Base-by-base conservation (phyloP, 2,113 vertebrate genomes). In the Eudorcas thomsonii region DNA sequence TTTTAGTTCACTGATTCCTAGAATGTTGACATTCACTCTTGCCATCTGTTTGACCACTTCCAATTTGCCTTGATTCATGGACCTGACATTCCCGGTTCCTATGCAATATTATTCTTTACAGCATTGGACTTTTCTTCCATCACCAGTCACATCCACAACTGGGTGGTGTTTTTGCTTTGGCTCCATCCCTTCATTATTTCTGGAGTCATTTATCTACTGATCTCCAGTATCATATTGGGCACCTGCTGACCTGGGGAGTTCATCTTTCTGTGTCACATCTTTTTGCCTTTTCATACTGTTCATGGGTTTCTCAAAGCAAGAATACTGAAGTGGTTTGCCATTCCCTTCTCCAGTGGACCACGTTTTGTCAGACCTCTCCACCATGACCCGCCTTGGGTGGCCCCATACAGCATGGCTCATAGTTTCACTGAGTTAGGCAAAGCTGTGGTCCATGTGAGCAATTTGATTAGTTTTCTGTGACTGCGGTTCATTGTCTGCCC, bases 81-180 rank as follows among this genome's bases (percentile, higher is more conserved):
- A 19, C 16, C 16, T n/a, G 0, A 67, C 33, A 2, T 67, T 67
- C 2, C 62, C 19, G 33, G 7, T n/a, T 67, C 16, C 8, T 67
- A 10, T n/a, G 33, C 33, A 67, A 67, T n/a, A n/a, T n/a, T 10
- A 3, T 0, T 67, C 33, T n/a, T 19, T 19, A 19, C 3, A 67
- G 16, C 16, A 67, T 67, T 0, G 1, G 2, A 5, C 7, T 1
- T 67, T n/a, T 1, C 62, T 67, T 67, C 16, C 7, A 67, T 36
- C 33, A 19, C 64, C 33, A 67, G 64, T 67, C 33, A 36, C 33
- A 36, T 21, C 33, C 17, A 67, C 64, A 36, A 0, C 64, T 67
- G 33, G 33, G 64, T 67, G 1, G 2, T 67, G 17, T 36, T 67
- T 67, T 19, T 67, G 64, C 17, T 67, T 36, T 11, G n/a, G 33